A percentile compares a stretch with the other conserved stretches of the same genome.
These are phyloP conservation scores for Porites australiensis DNA, from an alignment of 64 coral and sea anemone species.

Conservation along the genomic window DNA sequence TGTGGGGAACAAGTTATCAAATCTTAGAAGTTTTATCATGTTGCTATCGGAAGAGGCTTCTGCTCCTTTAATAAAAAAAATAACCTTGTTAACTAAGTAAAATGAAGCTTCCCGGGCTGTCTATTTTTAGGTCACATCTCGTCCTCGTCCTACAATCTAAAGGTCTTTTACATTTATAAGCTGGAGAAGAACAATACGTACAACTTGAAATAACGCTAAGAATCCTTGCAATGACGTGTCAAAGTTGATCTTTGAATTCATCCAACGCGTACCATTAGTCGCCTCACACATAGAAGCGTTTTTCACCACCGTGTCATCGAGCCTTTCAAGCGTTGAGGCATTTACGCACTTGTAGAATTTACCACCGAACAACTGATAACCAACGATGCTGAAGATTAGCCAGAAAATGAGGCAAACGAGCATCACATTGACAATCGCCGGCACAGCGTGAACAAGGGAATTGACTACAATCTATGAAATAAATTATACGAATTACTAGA, in stretches of 20 bases:
- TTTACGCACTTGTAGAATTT: constrained; percentile 88
- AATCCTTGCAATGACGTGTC: constrained; percentile 91
- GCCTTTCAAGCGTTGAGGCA: background rate
- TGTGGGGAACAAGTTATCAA: too few relatives aligned
- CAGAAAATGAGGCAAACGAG: constrained; percentile 97
- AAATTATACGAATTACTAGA: background rate
- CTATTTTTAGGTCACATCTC: too few relatives aligned
- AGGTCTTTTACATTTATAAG: background rate
- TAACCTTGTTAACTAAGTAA: too few relatives aligned
- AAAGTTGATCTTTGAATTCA: constrained; percentile 93
- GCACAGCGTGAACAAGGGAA: constrained; percentile 92
- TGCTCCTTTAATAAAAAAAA: too few relatives aligned
- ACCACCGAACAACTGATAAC: constrained; percentile 93
- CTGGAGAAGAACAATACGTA: constrained; percentile 47
- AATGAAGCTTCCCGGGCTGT: too few relatives aligned
- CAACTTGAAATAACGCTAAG: constrained; percentile 99
- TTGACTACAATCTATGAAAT: constrained; percentile 89
- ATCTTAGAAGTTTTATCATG: too few relatives aligned
- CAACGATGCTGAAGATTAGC: constrained; percentile 97
- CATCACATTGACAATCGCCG: constrained; percentile 94
- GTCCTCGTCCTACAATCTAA: too few relatives aligned
- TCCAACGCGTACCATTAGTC: constrained; percentile 77
- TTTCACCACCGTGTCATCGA: background rate
- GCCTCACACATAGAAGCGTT: too few relatives aligned
- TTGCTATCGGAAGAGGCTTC: too few relatives aligned